Evolutionary conservation across 1,140 invertebrate species (phyloP).

Genomic region (Halictus rubicundus): DNA sequence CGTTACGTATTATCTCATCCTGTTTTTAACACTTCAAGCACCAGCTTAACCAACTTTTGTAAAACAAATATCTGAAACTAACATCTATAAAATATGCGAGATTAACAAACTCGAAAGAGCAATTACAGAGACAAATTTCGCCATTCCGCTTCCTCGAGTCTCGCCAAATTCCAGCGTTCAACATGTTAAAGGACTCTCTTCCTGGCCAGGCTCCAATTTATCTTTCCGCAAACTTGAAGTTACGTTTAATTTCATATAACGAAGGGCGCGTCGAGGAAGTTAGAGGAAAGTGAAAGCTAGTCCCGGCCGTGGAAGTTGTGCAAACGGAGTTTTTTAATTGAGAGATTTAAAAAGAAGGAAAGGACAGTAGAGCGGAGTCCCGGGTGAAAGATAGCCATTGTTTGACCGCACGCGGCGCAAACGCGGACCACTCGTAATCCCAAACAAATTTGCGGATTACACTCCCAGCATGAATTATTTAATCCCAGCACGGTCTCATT

Average conservation of each 20-base stretch:
- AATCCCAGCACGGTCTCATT: conserved; percentile 76
- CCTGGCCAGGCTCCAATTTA: not conserved
- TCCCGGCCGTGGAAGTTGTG: not conserved
- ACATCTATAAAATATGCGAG: too few species aligned
- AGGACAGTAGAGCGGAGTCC: conserved; percentile 47
- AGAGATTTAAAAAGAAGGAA: conserved; percentile 56
- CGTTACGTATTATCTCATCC: too few species aligned
- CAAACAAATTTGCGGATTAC: conserved; percentile 79
- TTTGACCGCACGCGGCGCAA: conserved; percentile 75
- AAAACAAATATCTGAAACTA: too few species aligned
- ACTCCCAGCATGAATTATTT: conserved; percentile 78
- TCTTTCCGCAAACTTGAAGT: not conserved
- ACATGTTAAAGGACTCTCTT: not conserved
- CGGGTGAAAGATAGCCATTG: conserved; percentile 73
- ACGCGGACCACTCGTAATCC: conserved; percentile 72
- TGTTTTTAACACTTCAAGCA: too few species aligned
- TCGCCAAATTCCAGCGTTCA: not conserved
- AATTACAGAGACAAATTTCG: too few species aligned
- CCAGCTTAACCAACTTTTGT: too few species aligned
- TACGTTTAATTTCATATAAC: too few species aligned
- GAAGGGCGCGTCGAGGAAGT: too few species aligned
- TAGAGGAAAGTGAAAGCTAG: not conserved
- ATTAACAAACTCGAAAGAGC: too few species aligned
- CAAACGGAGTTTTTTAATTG: conserved; percentile 49
- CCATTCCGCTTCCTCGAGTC: too few species aligned